Evolutionary conservation across 2,888 invertebrate genomes (phyloP).

Genomic region (Cephus rjabovi): DNA sequence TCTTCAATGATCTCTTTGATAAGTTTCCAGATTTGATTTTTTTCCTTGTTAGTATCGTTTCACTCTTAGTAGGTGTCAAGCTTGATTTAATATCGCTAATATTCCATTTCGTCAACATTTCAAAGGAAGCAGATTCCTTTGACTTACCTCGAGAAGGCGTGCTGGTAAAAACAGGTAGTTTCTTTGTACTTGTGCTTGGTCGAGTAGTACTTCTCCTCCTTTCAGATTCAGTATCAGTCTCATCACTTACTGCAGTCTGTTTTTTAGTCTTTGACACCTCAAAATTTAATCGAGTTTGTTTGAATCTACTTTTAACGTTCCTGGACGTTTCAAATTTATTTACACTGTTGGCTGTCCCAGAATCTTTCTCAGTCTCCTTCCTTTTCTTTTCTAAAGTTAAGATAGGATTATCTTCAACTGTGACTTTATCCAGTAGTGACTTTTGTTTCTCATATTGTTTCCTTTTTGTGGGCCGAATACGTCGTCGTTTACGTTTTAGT

Average conservation of each 20-base stretch:
- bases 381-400: neutral
- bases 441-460: neutral
- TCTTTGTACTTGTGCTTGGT: neutral
- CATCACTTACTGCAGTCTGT: neutral
- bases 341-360: neutral
- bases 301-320: neutral
- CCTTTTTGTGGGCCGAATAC: neutral
- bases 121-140: neutral
- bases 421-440: neutral
- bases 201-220: neutral
- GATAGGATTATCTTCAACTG: neutral
- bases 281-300: neutral
- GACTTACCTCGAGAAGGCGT: neutral
- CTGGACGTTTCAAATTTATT: neutral
- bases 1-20: neutral
- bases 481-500: neutral
- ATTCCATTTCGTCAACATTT: neutral
- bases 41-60: neutral
- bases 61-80: neutral
- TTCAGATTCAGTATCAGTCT: neutral
- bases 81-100: neutral
- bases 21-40: neutral
- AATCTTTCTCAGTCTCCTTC: neutral
- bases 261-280: neutral
- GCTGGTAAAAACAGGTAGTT: neutral